These are phyloP conservation scores for Tenodera sinensis DNA, from an alignment of 2,888 invertebrate genomes.

Conservation along the genomic window DNA sequence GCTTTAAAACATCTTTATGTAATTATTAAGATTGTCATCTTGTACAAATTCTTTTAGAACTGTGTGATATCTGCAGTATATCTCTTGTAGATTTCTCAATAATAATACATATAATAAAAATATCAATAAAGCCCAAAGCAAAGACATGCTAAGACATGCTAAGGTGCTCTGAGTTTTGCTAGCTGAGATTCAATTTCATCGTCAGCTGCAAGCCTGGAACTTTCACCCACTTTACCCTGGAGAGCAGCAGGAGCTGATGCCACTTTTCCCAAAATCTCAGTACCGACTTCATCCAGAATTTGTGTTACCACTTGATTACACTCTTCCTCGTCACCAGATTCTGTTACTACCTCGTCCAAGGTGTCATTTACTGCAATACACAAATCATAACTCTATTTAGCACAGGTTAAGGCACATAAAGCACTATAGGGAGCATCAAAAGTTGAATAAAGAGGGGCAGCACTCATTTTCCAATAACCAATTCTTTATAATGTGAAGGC, in stretches of 20 bases:
- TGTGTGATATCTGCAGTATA: not conserved
- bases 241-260: constrained; percentile 33
- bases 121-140: not conserved
- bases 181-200: constrained; percentile 70
- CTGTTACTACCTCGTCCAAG: constrained; percentile 81
- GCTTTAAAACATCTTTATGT: too few species aligned
- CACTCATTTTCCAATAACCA: too few species aligned
- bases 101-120: not conserved
- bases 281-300: constrained; percentile 95
- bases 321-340: constrained; percentile 88
- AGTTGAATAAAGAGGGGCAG: too few species aligned
- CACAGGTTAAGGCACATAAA: too few species aligned
- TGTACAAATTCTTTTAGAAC: not conserved
- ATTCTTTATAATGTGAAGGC: too few species aligned
- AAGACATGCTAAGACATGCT: not conserved
- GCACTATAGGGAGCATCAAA: too few species aligned
- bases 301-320: constrained; percentile 81
- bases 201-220: constrained; percentile 52
- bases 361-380: constrained; percentile 73
- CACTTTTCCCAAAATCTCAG: constrained; percentile 85
- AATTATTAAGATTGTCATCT: not conserved
- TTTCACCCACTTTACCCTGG: constrained; percentile 21
- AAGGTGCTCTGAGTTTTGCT: constrained; percentile 49
- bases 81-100: not conserved
- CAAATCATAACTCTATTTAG: not conserved